Conservation (phyloP, 2,888 invertebrate genomes). For the Rutpela maculata region DNA sequence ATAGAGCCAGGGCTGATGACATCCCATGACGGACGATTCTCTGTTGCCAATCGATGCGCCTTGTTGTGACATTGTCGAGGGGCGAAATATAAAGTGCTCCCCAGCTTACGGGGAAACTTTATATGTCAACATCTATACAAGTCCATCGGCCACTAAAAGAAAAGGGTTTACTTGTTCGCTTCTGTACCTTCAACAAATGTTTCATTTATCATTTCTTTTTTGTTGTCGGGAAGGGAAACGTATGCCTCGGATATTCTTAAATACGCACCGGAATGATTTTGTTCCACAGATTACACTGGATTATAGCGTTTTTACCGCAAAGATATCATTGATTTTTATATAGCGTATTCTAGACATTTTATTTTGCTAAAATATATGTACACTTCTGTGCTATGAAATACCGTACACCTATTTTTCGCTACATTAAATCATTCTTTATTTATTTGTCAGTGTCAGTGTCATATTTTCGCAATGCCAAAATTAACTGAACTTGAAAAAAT, state of each 20-base stretch:
- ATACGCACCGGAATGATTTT: not conserved
- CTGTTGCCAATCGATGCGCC: conserved; percentile 58
- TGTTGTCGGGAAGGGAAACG: not conserved
- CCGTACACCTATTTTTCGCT: too few species aligned
- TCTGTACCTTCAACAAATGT: not conserved
- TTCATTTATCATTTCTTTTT: conserved; percentile 26
- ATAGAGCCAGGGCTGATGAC: conserved; percentile 64
- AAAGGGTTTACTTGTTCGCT: conserved; percentile 35
- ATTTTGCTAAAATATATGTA: too few species aligned
- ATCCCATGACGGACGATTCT: conserved; percentile 68
- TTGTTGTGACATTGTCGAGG: conserved; percentile 64
- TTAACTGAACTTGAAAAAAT: too few species aligned
- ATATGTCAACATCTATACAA: conserved; percentile 54
- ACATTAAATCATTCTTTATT: too few species aligned
- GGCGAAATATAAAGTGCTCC: conserved; percentile 60
- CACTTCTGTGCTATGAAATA: too few species aligned
- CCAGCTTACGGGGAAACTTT: conserved; percentile 55
- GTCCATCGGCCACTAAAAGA: conserved; percentile 32
- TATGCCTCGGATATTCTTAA: not conserved
- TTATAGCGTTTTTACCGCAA: not conserved
- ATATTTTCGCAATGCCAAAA: too few species aligned
- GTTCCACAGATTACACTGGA: not conserved
- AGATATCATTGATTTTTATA: not conserved
- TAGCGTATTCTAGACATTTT: too few species aligned
- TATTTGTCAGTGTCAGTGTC: too few species aligned